Conservation (phyloP, 2,797 vertebrate species). For the Heliangelus exortis region DNA sequence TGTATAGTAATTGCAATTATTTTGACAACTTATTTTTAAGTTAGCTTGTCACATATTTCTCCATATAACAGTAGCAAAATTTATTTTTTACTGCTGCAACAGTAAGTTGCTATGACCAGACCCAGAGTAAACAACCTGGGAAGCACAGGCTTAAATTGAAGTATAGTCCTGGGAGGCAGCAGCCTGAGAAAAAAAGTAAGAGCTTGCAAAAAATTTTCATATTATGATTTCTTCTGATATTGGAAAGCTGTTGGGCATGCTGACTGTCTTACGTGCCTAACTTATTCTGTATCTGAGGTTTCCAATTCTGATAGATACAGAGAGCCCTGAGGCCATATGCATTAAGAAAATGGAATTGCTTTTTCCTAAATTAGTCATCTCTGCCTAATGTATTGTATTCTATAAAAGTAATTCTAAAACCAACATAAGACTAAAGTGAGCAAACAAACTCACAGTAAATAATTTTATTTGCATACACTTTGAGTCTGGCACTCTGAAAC, state of each 20-base stretch:
- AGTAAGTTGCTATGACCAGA: background rate
- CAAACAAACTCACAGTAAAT: background rate
- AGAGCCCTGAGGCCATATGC: background rate
- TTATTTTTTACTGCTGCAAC: background rate
- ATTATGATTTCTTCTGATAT: background rate
- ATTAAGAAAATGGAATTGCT: background rate
- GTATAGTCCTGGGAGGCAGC: background rate
- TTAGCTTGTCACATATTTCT: background rate
- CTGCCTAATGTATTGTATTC: rapidly evolving
- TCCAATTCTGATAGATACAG: background rate
- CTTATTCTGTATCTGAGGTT: background rate
- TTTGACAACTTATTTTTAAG: background rate
- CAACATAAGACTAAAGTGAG: background rate
- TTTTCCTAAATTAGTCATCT: background rate
- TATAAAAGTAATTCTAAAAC: background rate
- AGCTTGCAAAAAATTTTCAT: background rate
- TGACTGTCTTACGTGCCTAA: background rate
- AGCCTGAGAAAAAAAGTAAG: background rate
- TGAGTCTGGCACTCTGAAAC: background rate
- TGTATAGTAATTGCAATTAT: background rate
- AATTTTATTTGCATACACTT: background rate
- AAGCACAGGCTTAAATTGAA: background rate
- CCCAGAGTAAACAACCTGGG: background rate
- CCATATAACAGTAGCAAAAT: background rate
- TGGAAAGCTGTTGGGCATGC: background rate